phyloP scores from a whole-genome alignment of 1,140 invertebrate genomes.

The Archivesica marissinica region DNA sequence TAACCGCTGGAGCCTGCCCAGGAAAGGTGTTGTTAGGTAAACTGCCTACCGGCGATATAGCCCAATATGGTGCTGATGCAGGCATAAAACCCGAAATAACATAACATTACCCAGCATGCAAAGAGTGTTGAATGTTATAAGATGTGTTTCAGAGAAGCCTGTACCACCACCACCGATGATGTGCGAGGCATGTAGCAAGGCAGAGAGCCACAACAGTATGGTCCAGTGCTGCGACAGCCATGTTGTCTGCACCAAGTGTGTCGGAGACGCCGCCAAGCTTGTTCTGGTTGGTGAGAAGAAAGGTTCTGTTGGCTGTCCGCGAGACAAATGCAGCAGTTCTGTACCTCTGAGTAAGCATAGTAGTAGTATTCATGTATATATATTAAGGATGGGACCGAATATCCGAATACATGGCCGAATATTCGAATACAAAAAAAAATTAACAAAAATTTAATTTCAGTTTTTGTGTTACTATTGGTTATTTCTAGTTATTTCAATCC shows the following conservation, averaged over 20 bases:
- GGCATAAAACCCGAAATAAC: no score
- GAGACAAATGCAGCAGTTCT: slow-evolving; percentile 4
- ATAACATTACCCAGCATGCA: no score
- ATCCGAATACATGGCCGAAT: background rate
- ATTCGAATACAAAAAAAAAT: no score
- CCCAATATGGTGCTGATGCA: no score
- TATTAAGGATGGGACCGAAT: no score
- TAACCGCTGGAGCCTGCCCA: no score
- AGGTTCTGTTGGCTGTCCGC: slow-evolving; percentile 34
- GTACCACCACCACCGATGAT: background rate
- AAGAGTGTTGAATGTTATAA: no score
- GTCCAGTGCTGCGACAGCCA: slow-evolving; percentile 29
- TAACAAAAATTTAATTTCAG: no score
- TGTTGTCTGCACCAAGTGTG: slow-evolving; percentile 13
- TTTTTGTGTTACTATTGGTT: no score
- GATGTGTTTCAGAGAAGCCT: background rate
- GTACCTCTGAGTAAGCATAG: slow-evolving; percentile 28
- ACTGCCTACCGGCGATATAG: no score
- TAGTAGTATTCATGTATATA: background rate
- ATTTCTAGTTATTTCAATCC: no score
- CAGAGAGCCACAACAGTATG: background rate
- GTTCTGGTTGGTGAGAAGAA: slow-evolving; percentile 31
- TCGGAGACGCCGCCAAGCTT: background rate
- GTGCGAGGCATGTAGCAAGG: slow-evolving; percentile 6
- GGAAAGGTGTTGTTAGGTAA: no score